phyloP scores from a whole-genome alignment of 2,888 invertebrate species.

The Laspeyria flexula region DNA sequence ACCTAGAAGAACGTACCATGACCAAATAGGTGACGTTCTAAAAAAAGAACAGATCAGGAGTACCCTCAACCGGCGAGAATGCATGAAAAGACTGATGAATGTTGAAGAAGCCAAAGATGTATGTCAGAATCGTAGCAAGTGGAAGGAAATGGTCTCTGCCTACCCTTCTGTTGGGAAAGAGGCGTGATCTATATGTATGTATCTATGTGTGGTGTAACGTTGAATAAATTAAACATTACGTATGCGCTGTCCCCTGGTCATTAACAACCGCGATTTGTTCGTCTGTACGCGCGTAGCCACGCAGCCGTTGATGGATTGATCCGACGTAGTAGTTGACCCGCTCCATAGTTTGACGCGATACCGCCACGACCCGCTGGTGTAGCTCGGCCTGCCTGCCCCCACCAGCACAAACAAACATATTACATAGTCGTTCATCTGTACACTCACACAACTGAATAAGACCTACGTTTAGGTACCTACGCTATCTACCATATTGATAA shows the following conservation, averaged over 20 bases:
- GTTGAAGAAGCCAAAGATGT: no score
- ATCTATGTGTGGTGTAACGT: background rate
- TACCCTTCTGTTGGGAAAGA: no score
- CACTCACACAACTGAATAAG: background rate
- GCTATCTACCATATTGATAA: no score
- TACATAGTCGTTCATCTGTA: conserved; percentile 27
- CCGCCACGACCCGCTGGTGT: conserved; percentile 64
- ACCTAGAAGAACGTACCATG: no score
- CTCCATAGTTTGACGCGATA: conserved; percentile 60
- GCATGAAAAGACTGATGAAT: no score
- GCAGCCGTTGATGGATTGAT: conserved; percentile 67
- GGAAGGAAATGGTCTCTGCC: no score
- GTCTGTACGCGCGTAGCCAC: conserved; percentile 49
- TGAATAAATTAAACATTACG: conserved; percentile 52
- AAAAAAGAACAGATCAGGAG: no score
- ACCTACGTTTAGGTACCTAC: no score
- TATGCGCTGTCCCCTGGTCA: conserved; percentile 35
- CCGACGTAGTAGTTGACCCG: conserved; percentile 73
- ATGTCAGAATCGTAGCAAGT: no score
- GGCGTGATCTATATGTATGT: no score
- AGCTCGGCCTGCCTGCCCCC: conserved; percentile 72
- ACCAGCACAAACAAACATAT: conserved; percentile 42
- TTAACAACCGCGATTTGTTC: background rate
- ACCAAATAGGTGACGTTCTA: no score
- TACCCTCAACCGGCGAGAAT: no score